A percentile compares a stretch with the other conserved stretches of the same genome.
phyloP scores from a whole-genome alignment of 2,888 invertebrate species.

The Timema cristinae region DNA sequence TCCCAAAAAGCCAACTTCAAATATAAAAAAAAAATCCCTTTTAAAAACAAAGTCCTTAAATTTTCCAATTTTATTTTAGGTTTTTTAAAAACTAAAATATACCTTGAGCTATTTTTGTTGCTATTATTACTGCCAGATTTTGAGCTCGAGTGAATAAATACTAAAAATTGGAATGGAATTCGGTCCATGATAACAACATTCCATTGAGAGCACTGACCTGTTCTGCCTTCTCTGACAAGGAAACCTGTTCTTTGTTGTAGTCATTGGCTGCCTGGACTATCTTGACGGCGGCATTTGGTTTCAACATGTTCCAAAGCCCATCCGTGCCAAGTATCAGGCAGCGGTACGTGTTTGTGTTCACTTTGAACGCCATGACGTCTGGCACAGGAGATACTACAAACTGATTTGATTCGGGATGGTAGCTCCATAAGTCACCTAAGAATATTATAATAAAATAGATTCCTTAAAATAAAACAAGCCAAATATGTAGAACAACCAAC shows the following conservation, averaged over 20 bases:
- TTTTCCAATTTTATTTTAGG: no score
- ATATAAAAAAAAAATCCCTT: no score
- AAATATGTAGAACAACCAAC: no score
- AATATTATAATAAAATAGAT: slow-evolving; percentile 19
- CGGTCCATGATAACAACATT: no score
- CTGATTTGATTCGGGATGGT: slow-evolving; percentile 82
- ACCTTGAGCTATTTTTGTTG: no score
- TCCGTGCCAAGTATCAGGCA: slow-evolving; percentile 96
- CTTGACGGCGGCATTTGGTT: slow-evolving; percentile 77
- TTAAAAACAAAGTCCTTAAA: no score
- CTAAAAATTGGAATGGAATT: no score
- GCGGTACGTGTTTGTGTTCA: slow-evolving; percentile 67
- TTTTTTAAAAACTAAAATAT: no score
- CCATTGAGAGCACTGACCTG: neutral
- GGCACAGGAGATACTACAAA: slow-evolving; percentile 98
- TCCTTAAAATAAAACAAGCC: no score
- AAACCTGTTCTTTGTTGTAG: slow-evolving; percentile 63
- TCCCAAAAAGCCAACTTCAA: no score
- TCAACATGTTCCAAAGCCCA: slow-evolving; percentile 95
- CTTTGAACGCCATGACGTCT: slow-evolving; percentile 81
- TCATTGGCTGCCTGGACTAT: slow-evolving; percentile 64
- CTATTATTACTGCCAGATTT: no score
- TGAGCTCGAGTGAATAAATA: no score
- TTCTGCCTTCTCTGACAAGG: neutral
- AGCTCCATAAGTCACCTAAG: slow-evolving; percentile 92